These are phyloP conservation scores for Spongilla lacustris DNA, from an alignment of 37 sponge, comb jelly and placozoan species.

Conservation along the genomic window DNA sequence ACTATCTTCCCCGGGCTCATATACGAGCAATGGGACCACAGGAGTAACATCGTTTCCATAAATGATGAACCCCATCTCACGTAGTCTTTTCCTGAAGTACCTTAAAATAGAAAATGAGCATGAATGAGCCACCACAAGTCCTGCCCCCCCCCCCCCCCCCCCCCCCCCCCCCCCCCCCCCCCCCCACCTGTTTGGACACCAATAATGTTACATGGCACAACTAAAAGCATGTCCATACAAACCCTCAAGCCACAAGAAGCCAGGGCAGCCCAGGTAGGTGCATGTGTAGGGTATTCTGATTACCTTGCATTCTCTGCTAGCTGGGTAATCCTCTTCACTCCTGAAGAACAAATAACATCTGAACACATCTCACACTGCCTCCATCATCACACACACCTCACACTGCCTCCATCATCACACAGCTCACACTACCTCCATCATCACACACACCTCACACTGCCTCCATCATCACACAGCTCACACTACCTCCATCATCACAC, in stretches of 20 bases:
- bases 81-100: constrained; percentile 84
- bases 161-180: no score
- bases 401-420: background rate
- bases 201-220: no score
- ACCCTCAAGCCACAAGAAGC: no score
- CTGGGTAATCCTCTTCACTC: constrained; percentile 44
- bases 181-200: no score
- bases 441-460: no score
- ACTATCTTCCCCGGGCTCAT: constrained; percentile 32
- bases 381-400: background rate
- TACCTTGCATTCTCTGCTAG: constrained; percentile 68
- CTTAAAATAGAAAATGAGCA: constrained; percentile 28
- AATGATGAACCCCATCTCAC: constrained; percentile 88
- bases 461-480: no score
- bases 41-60: constrained; percentile 82
- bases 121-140: background rate
- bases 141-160: no score
- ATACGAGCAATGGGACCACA: constrained; percentile 61
- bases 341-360: background rate
- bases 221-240: no score
- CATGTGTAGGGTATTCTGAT: background rate
- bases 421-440: background rate
- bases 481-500: no score
- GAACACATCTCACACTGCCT: background rate
- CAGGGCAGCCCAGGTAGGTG: no score